A percentile compares a stretch with the other conserved stretches of the same genome.
These are phyloP conservation scores for Cephalopholis sonnerati DNA, from an alignment of 2,113 vertebrate genomes.

Conservation along the genomic window DNA sequence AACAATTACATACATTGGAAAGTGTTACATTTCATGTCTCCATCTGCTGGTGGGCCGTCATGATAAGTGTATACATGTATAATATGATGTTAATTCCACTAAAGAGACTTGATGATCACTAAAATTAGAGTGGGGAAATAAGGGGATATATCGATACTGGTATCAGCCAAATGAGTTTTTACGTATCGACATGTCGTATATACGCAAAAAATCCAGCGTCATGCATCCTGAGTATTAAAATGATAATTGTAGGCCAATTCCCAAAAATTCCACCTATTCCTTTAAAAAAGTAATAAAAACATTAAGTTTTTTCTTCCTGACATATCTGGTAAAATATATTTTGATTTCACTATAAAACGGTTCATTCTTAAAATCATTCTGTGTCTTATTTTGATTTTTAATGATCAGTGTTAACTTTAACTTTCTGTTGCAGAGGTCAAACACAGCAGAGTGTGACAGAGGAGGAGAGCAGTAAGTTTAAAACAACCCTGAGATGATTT, in stretches of 20 bases:
- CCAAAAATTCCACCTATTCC: background rate
- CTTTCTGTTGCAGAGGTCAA: background rate
- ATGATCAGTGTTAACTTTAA: background rate
- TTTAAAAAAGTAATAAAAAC: background rate
- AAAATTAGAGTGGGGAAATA: no score
- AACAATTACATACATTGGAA: no score
- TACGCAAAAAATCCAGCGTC: no score
- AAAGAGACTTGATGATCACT: no score
- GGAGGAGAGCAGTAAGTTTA: background rate
- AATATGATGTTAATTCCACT: no score
- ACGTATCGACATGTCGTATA: no score
- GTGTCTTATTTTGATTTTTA: background rate
- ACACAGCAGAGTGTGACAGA: background rate
- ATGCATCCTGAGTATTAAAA: no score
- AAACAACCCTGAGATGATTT: conserved; percentile 14
- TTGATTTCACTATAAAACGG: background rate
- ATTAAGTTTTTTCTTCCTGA: background rate
- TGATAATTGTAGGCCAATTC: background rate
- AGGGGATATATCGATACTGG: no score
- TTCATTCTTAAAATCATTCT: background rate
- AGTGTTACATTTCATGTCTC: no score
- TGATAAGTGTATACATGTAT: no score
- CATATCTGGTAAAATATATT: background rate
- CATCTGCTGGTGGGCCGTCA: no score
- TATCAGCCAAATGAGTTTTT: no score